phyloP scores from a whole-genome alignment of 2,113 vertebrate species.

The Sturnus vulgaris region DNA sequence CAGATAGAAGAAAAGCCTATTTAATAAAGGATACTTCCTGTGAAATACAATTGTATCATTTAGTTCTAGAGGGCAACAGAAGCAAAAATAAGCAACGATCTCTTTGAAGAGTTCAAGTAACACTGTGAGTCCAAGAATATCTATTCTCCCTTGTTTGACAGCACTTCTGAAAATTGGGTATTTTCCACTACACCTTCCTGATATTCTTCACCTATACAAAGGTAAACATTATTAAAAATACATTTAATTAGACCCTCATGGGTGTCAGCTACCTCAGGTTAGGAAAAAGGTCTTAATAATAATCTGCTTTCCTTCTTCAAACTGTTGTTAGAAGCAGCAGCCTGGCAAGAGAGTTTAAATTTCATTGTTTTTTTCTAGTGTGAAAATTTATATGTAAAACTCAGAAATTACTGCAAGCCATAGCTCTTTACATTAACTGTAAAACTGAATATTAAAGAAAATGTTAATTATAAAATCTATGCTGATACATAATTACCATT shows the following conservation, averaged over 20 bases:
- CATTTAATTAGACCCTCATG: not conserved
- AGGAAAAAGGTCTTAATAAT: not conserved
- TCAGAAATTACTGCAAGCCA: not conserved
- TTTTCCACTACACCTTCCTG: not conserved
- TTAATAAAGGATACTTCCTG: not conserved
- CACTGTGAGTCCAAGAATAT: not conserved
- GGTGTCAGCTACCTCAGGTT: not conserved
- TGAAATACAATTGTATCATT: not conserved
- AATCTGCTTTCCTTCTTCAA: not conserved
- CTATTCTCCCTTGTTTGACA: not conserved
- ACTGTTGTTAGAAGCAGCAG: not conserved
- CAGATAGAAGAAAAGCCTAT: not conserved
- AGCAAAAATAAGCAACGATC: not conserved
- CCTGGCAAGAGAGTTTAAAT: not conserved
- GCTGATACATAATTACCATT: accelerated
- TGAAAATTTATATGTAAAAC: not conserved
- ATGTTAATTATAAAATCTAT: not conserved
- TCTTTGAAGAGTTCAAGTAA: not conserved
- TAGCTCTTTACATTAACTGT: not conserved
- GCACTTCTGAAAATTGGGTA: not conserved
- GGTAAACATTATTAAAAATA: not conserved
- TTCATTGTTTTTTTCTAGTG: not conserved
- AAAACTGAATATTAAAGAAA: not conserved
- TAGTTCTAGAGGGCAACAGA: not conserved
- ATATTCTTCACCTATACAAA: not conserved